Evolutionary conservation across 2,888 invertebrate species (phyloP).

Genomic region (Cheilosia urbana): DNA sequence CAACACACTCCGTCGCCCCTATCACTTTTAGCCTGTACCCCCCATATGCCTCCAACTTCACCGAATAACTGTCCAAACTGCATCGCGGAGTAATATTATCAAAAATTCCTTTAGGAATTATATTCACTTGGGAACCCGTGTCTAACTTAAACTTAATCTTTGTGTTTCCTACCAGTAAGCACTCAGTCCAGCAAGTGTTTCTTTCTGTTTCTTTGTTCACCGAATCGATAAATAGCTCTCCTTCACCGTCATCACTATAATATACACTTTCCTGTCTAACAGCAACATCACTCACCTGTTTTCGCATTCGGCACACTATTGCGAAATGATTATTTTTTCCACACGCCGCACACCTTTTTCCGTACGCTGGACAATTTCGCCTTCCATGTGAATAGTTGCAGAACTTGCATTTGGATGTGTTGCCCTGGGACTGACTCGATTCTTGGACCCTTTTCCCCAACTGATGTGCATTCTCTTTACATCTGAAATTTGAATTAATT

Average conservation of each 20-base stretch:
- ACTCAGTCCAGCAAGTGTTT: slow-evolving; percentile 4
- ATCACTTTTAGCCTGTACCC: slow-evolving; percentile 7
- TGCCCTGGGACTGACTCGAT: neutral
- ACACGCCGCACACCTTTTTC: slow-evolving; percentile 1
- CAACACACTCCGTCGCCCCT: neutral
- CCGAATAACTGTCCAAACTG: neutral
- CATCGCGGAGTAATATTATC: too few relatives aligned
- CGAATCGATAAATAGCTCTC: neutral
- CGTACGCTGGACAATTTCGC: slow-evolving; percentile 14
- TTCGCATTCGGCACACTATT: slow-evolving; percentile 4
- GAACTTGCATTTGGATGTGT: neutral
- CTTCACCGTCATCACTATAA: neutral
- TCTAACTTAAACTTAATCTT: slow-evolving; percentile 9
- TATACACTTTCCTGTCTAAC: neutral
- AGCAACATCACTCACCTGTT: slow-evolving; percentile 37
- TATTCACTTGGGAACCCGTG: slow-evolving; percentile 13
- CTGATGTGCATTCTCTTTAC: slow-evolving; percentile 21
- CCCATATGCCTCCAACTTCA: slow-evolving; percentile 18
- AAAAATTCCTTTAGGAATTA: neutral
- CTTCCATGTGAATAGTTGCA: slow-evolving; percentile 6
- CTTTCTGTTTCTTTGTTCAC: neutral
- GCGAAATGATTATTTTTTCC: slow-evolving; percentile 14
- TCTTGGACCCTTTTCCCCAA: neutral
- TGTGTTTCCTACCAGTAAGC: neutral
- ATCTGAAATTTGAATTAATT: slow-evolving; percentile 13